phyloP scores from a whole-genome alignment of 2,113 vertebrate genomes.

The Atherinomorus stipes region DNA sequence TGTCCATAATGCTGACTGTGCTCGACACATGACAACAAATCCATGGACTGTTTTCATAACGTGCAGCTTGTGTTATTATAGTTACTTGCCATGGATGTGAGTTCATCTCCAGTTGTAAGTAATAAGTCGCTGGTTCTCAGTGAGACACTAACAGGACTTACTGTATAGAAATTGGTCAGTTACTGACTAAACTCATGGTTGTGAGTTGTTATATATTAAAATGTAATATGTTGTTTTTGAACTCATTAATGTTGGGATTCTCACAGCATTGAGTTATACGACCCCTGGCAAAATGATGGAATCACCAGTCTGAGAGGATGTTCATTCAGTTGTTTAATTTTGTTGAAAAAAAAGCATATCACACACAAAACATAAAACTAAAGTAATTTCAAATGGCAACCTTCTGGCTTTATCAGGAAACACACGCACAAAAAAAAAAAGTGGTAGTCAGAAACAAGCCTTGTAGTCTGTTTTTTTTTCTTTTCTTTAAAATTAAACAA shows the following conservation, averaged over 20 bases:
- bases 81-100: slow-evolving; percentile 49
- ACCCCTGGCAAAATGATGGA: no score
- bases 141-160: slow-evolving; percentile 15
- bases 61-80: slow-evolving; percentile 52
- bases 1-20: slow-evolving; percentile 60
- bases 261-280: slow-evolving; percentile 26
- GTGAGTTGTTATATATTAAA: slow-evolving; percentile 15
- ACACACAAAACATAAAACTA: no score
- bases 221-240: slow-evolving; percentile 17
- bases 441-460: no score
- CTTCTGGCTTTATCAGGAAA: no score
- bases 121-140: slow-evolving; percentile 28
- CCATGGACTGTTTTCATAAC: slow-evolving; percentile 52
- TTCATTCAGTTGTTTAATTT: no score
- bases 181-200: slow-evolving; percentile 34
- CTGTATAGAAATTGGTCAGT: slow-evolving; percentile 6
- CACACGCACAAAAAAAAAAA: no score
- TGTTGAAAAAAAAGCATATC: no score
- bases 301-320: no score
- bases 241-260: slow-evolving; percentile 31
- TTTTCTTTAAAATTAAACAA: no score
- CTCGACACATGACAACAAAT: slow-evolving; percentile 59
- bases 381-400: no score
- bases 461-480: no score
- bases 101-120: slow-evolving; percentile 33